These are phyloP conservation scores for Potamarius usumacintae DNA, from an alignment of 2,113 vertebrate species.

Conservation along the genomic window DNA sequence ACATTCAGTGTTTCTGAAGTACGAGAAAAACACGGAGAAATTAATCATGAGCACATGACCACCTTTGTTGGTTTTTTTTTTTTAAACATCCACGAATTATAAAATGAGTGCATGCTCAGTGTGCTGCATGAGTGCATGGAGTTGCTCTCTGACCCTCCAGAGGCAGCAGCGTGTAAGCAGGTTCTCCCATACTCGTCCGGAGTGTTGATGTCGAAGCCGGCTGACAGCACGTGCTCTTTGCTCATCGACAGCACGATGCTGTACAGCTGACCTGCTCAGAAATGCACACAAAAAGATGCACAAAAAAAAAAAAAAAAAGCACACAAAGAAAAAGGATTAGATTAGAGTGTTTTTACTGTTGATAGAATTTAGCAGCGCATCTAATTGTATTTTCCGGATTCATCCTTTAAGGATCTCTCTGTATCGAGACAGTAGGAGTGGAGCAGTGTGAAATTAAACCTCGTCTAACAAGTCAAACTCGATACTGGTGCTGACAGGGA, in stretches of 20 bases:
- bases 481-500: too few relatives aligned
- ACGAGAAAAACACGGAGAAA: conserved; percentile 13
- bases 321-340: background rate
- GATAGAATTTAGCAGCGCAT: too few relatives aligned
- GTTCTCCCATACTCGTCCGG: conserved; percentile 89
- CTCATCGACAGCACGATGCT: conserved; percentile 92
- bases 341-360: background rate
- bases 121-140: background rate
- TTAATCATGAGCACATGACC: background rate
- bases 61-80: background rate
- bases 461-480: too few relatives aligned
- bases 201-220: conserved; percentile 89
- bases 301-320: background rate
- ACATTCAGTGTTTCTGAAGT: conserved; percentile 88
- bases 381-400: too few relatives aligned
- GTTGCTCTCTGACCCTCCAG: conserved; percentile 83
- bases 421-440: too few relatives aligned
- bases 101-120: background rate
- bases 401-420: too few relatives aligned
- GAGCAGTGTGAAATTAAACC: too few relatives aligned
- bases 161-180: conserved; percentile 95
- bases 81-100: background rate
- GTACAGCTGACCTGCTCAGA: conserved; percentile 86
- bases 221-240: conserved; percentile 86
- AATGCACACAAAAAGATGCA: too few relatives aligned